These are phyloP conservation scores for Timandra comae DNA, from an alignment of 2,888 invertebrate species.

Conservation along the genomic window DNA sequence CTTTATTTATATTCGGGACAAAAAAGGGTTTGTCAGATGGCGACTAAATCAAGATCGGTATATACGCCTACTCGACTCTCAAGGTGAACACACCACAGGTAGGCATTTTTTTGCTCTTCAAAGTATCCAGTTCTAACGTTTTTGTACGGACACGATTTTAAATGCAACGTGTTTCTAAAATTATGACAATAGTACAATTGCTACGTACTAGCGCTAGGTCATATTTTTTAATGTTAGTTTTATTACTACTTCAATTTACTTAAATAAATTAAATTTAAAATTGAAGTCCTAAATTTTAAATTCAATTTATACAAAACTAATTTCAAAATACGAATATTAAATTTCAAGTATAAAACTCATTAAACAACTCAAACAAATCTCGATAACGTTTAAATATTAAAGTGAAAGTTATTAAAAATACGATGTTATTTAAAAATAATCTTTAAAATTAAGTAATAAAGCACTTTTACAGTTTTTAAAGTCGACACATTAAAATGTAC, in stretches of 20 bases:
- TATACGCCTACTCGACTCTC: constrained; percentile 61
- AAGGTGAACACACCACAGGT: constrained; percentile 61
- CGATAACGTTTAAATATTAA: too few species aligned
- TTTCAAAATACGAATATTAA: too few species aligned
- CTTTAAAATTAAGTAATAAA: constrained; percentile 21
- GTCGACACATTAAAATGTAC: constrained; percentile 14
- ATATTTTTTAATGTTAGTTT: too few species aligned
- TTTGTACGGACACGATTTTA: constrained; percentile 26
- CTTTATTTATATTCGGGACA: constrained; percentile 72
- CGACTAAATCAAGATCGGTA: constrained; percentile 67
- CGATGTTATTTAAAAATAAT: constrained; percentile 12
- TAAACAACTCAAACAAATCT: too few species aligned
- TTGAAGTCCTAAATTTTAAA: too few species aligned
- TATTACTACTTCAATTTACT: too few species aligned
- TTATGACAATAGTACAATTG: too few species aligned
- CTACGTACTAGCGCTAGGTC: too few species aligned
- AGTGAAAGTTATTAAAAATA: constrained; percentile 13
- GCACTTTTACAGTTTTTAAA: constrained; percentile 15
- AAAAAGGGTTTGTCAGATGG: constrained; percentile 73
- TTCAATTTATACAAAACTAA: too few species aligned
- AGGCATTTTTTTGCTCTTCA: constrained; percentile 46
- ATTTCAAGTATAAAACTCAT: too few species aligned
- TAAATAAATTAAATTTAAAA: too few species aligned
- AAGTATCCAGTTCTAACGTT: constrained; percentile 28
- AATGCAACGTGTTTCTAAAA: constrained; percentile 43